Evolutionary conservation across 1,140 invertebrate species (phyloP).

Genomic region (Drosophila biarmipes): DNA sequence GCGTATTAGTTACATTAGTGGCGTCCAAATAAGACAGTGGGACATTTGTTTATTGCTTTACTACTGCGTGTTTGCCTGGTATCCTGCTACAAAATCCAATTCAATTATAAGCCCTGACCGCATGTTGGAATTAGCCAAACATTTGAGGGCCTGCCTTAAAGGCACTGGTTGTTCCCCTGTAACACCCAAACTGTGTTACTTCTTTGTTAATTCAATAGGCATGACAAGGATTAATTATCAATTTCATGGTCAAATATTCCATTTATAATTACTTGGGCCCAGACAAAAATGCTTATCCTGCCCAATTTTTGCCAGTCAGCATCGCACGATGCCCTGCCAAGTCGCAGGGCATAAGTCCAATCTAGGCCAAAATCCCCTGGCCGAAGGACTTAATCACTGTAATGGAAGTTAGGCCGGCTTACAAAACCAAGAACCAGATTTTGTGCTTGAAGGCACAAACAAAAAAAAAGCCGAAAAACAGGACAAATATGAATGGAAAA

Average conservation of each 20-base stretch:
- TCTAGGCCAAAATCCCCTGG: conserved; percentile 5
- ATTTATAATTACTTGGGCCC: conserved; percentile 16
- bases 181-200: not conserved
- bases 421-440: conserved; percentile 39
- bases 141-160: conserved; percentile 1
- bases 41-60: conserved; percentile 23
- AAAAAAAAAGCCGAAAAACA: conserved; percentile 33
- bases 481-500: conserved; percentile 26
- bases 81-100: conserved; percentile 17
- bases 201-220: conserved; percentile 11
- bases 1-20: conserved; percentile 58
- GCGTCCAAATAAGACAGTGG: conserved; percentile 15
- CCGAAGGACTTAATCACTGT: conserved; percentile 48
- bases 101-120: conserved; percentile 24
- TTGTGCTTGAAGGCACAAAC: conserved; percentile 45
- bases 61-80: conserved; percentile 24
- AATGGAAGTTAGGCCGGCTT: conserved; percentile 24
- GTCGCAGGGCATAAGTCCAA: conserved; percentile 30
- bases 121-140: conserved; percentile 20
- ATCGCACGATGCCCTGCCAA: conserved; percentile 5
- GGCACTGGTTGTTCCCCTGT: not conserved
- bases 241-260: conserved; percentile 13
- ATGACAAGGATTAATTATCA: conserved; percentile 35
- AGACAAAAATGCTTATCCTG: conserved; percentile 1
- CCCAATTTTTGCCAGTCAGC: conserved; percentile 12